Base-by-base conservation (phyloP, 2,113 vertebrate species). In the Platycercus adscitus region DNA sequence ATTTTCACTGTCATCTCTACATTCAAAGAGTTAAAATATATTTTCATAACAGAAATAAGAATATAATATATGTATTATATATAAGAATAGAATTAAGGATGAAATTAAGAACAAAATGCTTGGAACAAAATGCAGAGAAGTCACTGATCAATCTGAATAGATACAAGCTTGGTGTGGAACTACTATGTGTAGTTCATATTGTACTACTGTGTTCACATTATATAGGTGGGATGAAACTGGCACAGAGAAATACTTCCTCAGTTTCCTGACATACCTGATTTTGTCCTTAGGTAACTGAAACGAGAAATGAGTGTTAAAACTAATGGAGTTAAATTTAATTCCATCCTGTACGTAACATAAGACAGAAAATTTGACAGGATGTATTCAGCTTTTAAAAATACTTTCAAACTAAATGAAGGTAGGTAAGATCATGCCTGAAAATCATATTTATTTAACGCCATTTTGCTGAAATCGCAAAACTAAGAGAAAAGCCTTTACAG, bases 121-220 rank as follows among this genome's bases (percentile, higher is more conserved):
- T 92, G 88, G 75, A 88, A 60, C 46, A 94, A 90, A 94, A 81
- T 49, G 61, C 78, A 89, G 68, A 91, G 63, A 73, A 93, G 61
- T 35, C 81, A 65, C 19, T 81, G 52, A 56, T 72, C 52, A 77
- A 33, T 78, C 66, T 82, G 41, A 93, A 81, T 15, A 91, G 50
- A 90, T 20, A 49, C 9, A 35, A 71, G 46, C 17, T 56, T 71
- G n/a, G 9, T 46, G 28, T 19, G 73, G 46, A 82, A 50, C 26
- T 70, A 33, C 6, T 26, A 1, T 5, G 7, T 49, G n/a, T 49
- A 28, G 23, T 49, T 68, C 26, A 58, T 44, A 11, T 17, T 23
- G 5, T 11, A 17, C 28, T 49, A 15, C n/a, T 39, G 6, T n/a
- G 33, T 78, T 61, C 19, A 61, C 25, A 9, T 13, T 43, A 5